Evolutionary conservation across 2,113 vertebrate genomes (phyloP).

Genomic region (Petrocephalus zakoni): DNA sequence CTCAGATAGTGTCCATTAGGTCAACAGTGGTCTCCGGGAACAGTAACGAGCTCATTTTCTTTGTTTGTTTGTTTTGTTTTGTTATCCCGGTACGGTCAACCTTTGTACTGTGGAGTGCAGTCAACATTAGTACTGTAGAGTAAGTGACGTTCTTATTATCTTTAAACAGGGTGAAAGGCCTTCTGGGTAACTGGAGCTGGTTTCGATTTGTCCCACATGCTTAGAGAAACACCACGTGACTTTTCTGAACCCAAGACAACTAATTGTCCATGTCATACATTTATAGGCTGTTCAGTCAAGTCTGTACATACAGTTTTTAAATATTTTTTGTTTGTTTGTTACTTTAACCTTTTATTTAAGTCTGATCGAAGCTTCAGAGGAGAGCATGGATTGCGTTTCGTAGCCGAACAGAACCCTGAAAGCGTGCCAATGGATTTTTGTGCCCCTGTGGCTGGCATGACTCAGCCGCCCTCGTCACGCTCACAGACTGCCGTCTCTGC

Average conservation of each 20-base stretch:
- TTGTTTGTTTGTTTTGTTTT: background rate
- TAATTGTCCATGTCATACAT: background rate
- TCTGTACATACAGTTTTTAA: conserved; percentile 17
- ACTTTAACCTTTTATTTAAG: background rate
- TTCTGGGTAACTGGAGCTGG: background rate
- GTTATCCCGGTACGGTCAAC: conserved; percentile 11
- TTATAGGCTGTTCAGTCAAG: conserved; percentile 2
- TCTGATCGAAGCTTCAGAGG: background rate
- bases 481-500: background rate
- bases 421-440: conserved; percentile 27
- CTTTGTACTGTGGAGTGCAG: conserved; percentile 2
- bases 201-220: conserved; percentile 6
- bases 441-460: background rate
- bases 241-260: conserved; percentile 2
- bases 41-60: background rate
- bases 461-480: background rate
- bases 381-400: conserved; percentile 14
- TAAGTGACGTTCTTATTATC: background rate
- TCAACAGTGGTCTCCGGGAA: conserved; percentile 25
- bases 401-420: conserved; percentile 29
- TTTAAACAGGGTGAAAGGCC: conserved; percentile 11
- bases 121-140: conserved; percentile 6
- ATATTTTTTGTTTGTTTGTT: background rate
- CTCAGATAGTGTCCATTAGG: conserved; percentile 58
- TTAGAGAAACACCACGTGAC: background rate